Percentiles rank a stretch among this genome's conserved stretches.
phyloP scores from a whole-genome alignment of 2,888 invertebrate genomes.

The Serripes groenlandicus region DNA sequence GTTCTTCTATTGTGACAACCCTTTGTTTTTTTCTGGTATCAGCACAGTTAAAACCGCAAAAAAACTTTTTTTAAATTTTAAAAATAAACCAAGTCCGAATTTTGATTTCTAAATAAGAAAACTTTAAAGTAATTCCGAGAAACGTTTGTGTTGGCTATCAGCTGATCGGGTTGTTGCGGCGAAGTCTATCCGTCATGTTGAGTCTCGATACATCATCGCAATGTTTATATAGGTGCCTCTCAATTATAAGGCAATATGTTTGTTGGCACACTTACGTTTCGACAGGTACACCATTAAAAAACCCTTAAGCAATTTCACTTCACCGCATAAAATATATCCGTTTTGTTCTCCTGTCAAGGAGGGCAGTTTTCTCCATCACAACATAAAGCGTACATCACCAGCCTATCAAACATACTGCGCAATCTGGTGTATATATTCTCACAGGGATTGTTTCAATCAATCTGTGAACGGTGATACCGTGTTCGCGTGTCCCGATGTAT shows the following conservation, averaged over 20 bases:
- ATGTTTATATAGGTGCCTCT: constrained; percentile 20
- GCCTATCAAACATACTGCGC: background rate
- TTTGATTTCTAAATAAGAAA: too few relatives aligned
- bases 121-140: too few relatives aligned
- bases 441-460: background rate
- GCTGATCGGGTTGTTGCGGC: constrained; percentile 10
- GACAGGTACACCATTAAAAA: constrained; percentile 21
- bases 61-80: too few relatives aligned
- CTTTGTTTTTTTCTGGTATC: too few relatives aligned
- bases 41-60: too few relatives aligned
- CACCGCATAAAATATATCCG: constrained; percentile 17
- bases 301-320: constrained; percentile 29
- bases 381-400: too few relatives aligned
- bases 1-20: too few relatives aligned
- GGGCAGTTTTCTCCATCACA: background rate
- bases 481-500: constrained; percentile 1
- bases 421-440: constrained; percentile 6
- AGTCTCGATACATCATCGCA: constrained; percentile 10
- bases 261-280: constrained; percentile 18
- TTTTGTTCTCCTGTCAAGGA: constrained; percentile 8
- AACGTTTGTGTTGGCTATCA: constrained; percentile 3
- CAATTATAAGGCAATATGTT: constrained; percentile 21
- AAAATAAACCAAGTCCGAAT: too few relatives aligned
- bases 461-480: background rate
- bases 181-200: background rate